A percentile compares a stretch with the other conserved stretches of the same genome.
Conservation (phyloP, 2,797 vertebrate genomes). For the Heliangelus exortis region DNA sequence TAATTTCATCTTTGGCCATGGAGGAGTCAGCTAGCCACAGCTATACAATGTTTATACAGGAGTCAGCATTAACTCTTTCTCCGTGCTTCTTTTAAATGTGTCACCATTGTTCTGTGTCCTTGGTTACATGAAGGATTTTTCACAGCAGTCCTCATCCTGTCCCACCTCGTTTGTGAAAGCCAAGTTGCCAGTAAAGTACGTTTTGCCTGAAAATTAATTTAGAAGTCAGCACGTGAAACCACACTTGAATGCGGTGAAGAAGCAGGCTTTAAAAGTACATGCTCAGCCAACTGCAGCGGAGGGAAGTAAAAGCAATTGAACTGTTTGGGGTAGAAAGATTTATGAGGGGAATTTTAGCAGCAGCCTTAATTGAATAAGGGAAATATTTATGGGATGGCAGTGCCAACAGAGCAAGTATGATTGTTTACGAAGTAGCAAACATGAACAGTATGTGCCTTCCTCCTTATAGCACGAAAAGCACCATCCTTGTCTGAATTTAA, state of each 20-base stretch:
- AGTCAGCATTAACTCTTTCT: not conserved
- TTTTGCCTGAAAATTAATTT: not conserved
- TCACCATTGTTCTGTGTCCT: not conserved
- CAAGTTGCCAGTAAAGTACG: not conserved
- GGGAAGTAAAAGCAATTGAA: constrained; percentile 13
- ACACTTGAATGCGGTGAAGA: not conserved
- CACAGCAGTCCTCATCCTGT: not conserved
- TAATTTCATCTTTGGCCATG: not conserved
- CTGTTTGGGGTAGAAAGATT: constrained; percentile 7
- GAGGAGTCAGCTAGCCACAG: not conserved
- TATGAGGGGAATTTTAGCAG: not conserved
- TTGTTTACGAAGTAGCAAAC: not conserved
- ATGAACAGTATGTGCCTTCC: not conserved
- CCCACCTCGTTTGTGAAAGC: not conserved
- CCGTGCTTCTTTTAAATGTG: not conserved
- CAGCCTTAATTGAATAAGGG: constrained; percentile 7
- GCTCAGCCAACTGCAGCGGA: not conserved
- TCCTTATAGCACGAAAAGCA: not conserved
- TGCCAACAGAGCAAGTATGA: not conserved
- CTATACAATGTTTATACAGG: not conserved
- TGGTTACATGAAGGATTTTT: not conserved
- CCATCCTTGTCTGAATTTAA: constrained; percentile 1
- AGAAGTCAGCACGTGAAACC: accelerated
- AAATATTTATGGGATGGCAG: not conserved
- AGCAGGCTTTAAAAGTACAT: not conserved